Base-by-base conservation (phyloP, 1,140 invertebrate genomes). In the Drosophila ohnishii region DNA sequence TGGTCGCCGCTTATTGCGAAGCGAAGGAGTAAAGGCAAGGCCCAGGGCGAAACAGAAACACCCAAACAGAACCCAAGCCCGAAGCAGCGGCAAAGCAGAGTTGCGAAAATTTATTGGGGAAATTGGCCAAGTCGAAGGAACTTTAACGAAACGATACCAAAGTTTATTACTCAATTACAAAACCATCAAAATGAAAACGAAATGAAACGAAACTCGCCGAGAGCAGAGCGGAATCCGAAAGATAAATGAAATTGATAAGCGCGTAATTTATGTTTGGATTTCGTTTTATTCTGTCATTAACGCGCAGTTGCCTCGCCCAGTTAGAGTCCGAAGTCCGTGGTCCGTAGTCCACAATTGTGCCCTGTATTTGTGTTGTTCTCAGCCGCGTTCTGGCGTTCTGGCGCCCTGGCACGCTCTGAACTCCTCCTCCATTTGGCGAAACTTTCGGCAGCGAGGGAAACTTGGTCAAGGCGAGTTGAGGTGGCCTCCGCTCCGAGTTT, bases 111-210 rank as follows among this genome's bases (percentile, higher is more conserved):
- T 85, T 86, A 85, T 85, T 86, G 65, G 67, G 42, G 51, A 71
- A 71, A 71, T 71, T 81, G 70, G 70, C 58, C 56, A 77, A 77
- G 56, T 58, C 53, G 32, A 35, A 40, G 42, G 44, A 83, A 83
- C 51, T 82, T 77, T 73, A 65, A 65, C 74, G 50, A 80, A 84
- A 70, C 80, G 79, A 78, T 87, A 74, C 77, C 85, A 69, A 88
- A 88, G 76, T 90, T 90, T 90, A 90, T 90, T 90, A 90, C 87
- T 90, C 87, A 90, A 90, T 90, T 90, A 90, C 87, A 90, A 87
- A 90, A 76, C 83, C 87, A 90, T 90, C 87, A 84, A 90, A 90
- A 80, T 64, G 79, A 80, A 78, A 84, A 77, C 62, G 70, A 75
- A 86, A 87, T 53, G 77, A 84, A 66, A 72, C 61, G 77, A 80